A percentile compares a stretch with the other conserved stretches of the same genome.
These are phyloP conservation scores for Spodoptera exigua DNA, from an alignment of 2,888 invertebrate genomes.

Conservation along the genomic window DNA sequence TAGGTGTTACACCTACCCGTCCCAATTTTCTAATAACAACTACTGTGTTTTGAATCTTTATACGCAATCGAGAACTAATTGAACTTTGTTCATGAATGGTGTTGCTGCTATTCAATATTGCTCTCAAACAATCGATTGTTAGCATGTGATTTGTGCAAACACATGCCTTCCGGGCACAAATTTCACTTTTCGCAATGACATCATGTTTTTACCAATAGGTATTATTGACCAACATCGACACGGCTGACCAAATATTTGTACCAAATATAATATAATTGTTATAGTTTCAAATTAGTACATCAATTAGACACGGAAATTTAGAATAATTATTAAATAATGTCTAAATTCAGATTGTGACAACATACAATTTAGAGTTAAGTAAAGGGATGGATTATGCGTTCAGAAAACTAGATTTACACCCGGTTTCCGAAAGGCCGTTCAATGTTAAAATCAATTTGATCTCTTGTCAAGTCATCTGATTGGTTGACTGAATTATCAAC, in stretches of 20 bases:
- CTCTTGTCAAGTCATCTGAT: no score
- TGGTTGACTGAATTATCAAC: no score
- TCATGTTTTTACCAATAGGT: conserved; percentile 53
- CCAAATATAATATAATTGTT: conserved; percentile 18
- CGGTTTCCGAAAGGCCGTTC: no score
- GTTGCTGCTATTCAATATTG: conserved; percentile 59
- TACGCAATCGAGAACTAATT: conserved; percentile 39
- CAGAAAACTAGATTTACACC: conserved; percentile 6
- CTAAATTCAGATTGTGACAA: neutral
- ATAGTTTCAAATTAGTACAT: conserved; percentile 23
- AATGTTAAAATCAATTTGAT: no score
- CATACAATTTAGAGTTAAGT: neutral
- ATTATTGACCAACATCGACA: conserved; percentile 43
- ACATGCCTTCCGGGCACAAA: conserved; percentile 59
- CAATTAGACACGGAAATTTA: conserved; percentile 21
- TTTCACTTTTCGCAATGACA: conserved; percentile 70
- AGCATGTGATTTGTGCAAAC: conserved; percentile 53
- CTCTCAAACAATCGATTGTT: conserved; percentile 56
- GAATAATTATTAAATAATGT: conserved; percentile 18
- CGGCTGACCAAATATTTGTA: conserved; percentile 33
- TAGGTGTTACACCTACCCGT: no score
- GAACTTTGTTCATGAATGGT: conserved; percentile 50
- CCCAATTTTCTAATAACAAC: conserved; percentile 26
- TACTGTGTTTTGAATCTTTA: conserved; percentile 36
- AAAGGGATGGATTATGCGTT: neutral